Percentiles rank a stretch among this genome's conserved stretches.
These are phyloP conservation scores for Dyspetes luteomarginatus DNA, from an alignment of 2,888 invertebrate genomes.

Conservation along the genomic window DNA sequence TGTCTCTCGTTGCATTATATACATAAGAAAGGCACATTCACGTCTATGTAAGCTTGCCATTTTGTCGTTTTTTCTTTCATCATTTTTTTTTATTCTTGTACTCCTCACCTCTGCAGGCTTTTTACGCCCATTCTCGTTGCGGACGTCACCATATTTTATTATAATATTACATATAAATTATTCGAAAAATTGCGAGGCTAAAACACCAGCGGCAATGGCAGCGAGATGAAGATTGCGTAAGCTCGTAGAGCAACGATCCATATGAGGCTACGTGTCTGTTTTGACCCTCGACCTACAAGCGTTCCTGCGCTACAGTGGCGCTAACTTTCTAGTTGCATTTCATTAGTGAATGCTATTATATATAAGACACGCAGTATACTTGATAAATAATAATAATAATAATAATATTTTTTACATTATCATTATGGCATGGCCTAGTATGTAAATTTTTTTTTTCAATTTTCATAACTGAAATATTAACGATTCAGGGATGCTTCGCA, in stretches of 20 bases:
- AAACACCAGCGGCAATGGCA: neutral
- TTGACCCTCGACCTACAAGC: conserved; percentile 77
- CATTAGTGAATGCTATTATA: conserved; percentile 42
- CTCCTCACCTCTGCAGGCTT: neutral
- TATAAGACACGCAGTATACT: neutral
- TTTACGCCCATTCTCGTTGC: conserved; percentile 24
- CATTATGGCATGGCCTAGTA: too few relatives aligned
- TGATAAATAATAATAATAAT: too few relatives aligned
- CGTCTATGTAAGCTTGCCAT: neutral
- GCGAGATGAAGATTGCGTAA: conserved; percentile 52
- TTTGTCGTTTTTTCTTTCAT: neutral
- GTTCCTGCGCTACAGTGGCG: conserved; percentile 63
- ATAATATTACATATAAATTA: conserved; percentile 24
- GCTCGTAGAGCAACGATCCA: conserved; percentile 52
- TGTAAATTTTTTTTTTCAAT: neutral
- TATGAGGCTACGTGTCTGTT: conserved; percentile 66
- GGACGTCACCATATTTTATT: conserved; percentile 1
- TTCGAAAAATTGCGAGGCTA: neutral
- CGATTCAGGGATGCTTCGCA: conserved; percentile 2
- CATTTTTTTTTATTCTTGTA: neutral
- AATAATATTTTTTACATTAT: too few relatives aligned
- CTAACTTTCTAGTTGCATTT: conserved; percentile 66
- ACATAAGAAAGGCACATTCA: neutral
- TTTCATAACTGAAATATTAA: conserved; percentile 45
- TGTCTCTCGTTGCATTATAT: conserved; percentile 11